A percentile compares a stretch with the other conserved stretches of the same genome.
phyloP scores from a whole-genome alignment of 92 coral and sea anemone species.

The Micromussa lordhowensis region DNA sequence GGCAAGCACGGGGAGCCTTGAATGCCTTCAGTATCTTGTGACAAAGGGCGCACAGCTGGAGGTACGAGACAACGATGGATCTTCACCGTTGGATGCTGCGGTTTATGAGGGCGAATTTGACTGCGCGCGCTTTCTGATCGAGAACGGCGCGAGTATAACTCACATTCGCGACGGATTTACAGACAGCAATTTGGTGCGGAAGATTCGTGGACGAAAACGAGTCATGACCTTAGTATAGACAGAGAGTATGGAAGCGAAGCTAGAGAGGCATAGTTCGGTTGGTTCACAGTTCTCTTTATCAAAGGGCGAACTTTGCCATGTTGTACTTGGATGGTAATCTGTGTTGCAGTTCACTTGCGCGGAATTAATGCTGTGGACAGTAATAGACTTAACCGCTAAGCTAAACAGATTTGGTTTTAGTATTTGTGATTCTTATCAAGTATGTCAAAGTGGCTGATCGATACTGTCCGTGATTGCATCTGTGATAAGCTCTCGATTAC shows the following conservation, averaged over 20 bases:
- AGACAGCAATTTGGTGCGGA: slow-evolving; percentile 47
- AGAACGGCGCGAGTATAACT: slow-evolving; percentile 84
- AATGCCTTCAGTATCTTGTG: slow-evolving; percentile 82
- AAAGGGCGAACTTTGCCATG: neutral
- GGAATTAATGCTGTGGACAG: neutral
- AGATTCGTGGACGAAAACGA: slow-evolving; percentile 1
- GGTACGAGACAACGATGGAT: slow-evolving; percentile 80
- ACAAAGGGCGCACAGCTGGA: slow-evolving; percentile 86
- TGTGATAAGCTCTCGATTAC: neutral
- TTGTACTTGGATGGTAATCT: neutral
- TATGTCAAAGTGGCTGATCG: neutral
- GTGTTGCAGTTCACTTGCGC: neutral
- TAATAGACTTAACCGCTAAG: neutral
- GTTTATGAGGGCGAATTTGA: slow-evolving; percentile 97
- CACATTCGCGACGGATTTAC: slow-evolving; percentile 86
- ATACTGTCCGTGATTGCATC: neutral
- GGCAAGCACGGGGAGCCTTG: slow-evolving; percentile 88
- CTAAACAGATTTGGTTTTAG: neutral
- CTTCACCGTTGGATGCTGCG: slow-evolving; percentile 91
- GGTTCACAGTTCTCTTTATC: no score
- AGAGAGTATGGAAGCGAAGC: neutral
- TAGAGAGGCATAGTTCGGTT: neutral
- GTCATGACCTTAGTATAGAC: slow-evolving; percentile 12
- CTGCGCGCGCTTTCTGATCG: slow-evolving; percentile 84
- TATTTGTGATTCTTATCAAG: neutral